These are phyloP conservation scores for Condylura cristata DNA, from an alignment of 2,113 vertebrate genomes.

Conservation along the genomic window DNA sequence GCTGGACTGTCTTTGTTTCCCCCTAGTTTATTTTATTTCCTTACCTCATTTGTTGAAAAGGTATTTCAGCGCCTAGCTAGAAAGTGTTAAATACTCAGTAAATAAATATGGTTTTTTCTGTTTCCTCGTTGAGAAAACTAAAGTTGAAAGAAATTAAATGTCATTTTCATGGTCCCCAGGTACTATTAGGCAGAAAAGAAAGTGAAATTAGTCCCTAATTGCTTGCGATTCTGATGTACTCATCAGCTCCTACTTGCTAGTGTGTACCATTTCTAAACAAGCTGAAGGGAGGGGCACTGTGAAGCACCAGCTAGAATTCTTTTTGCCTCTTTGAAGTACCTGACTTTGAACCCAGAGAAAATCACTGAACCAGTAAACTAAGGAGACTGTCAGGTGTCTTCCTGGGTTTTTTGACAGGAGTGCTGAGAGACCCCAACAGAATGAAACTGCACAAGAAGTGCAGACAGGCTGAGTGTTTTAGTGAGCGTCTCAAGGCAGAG, in stretches of 20 bases:
- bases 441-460: slow-evolving; percentile 27
- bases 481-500: background rate
- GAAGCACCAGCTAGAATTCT: slow-evolving; percentile 3
- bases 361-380: background rate
- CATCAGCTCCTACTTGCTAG: background rate
- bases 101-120: background rate
- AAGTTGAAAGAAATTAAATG: slow-evolving; percentile 37
- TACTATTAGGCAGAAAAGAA: slow-evolving; percentile 32
- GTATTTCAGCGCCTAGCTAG: background rate
- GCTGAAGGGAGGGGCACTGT: background rate
- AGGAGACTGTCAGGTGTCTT: background rate
- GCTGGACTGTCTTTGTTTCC: background rate
- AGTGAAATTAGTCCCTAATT: slow-evolving; percentile 12
- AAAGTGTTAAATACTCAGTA: background rate
- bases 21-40: background rate
- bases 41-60: slow-evolving; percentile 10
- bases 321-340: background rate
- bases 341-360: background rate
- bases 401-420: background rate
- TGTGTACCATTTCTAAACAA: background rate
- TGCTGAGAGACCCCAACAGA: background rate
- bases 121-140: slow-evolving; percentile 34
- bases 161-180: background rate
- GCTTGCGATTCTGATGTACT: background rate
- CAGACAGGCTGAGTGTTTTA: background rate